A percentile compares a stretch with the other conserved stretches of the same genome.
Conservation (phyloP, 2,797 vertebrate species). For the Nyctalus aviator region DNA sequence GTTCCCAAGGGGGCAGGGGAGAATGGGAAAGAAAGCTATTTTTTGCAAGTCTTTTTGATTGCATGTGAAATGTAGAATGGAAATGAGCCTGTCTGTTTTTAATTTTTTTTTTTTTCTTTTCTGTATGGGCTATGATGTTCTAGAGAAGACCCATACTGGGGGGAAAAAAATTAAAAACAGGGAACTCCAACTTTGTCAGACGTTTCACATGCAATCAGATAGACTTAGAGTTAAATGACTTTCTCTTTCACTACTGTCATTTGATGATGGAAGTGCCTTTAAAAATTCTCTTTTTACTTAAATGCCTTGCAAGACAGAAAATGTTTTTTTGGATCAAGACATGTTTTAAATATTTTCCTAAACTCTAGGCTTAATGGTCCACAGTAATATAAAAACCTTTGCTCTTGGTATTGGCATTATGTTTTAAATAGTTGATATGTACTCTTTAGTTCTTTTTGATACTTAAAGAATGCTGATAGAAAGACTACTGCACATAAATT, state of each 20-base stretch:
- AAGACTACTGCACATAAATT: neutral
- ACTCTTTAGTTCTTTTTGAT: constrained; percentile 21
- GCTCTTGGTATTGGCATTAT: constrained; percentile 78
- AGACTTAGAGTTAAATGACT: constrained; percentile 70
- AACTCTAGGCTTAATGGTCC: constrained; percentile 72
- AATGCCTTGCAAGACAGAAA: constrained; percentile 73
- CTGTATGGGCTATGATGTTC: constrained; percentile 67
- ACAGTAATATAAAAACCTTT: constrained; percentile 74
- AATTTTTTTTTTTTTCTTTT: constrained; percentile 61
- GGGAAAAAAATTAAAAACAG: constrained; percentile 74
- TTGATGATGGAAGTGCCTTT: constrained; percentile 71
- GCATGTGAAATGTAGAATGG: constrained; percentile 72
- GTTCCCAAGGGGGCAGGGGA: constrained; percentile 2
- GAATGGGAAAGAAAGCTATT: constrained; percentile 10
- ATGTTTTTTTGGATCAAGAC: constrained; percentile 78
- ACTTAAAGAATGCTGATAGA: constrained; percentile 35
- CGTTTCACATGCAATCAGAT: constrained; percentile 73
- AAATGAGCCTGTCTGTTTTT: constrained; percentile 70
- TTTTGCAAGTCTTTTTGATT: constrained; percentile 73
- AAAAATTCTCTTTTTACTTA: constrained; percentile 70
- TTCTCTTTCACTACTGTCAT: constrained; percentile 70
- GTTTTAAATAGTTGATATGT: constrained; percentile 75
- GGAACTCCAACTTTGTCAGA: constrained; percentile 66
- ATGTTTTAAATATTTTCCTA: constrained; percentile 73
- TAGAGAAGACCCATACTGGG: constrained; percentile 66